phyloP scores from a whole-genome alignment of 2,888 invertebrate genomes.

The Abrostola triplasia region DNA sequence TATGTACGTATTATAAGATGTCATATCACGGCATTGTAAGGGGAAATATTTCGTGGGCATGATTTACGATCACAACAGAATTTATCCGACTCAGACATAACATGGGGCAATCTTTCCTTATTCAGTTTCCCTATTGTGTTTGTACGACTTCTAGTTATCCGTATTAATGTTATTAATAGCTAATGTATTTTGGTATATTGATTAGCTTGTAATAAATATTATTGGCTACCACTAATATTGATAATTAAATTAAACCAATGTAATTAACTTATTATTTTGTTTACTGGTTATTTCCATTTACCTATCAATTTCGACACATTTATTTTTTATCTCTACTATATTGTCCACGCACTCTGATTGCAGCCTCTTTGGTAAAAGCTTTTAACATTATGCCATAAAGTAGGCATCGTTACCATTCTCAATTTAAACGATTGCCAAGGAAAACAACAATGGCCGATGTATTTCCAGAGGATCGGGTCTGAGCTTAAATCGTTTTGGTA shows the following conservation, averaged over 20 bases:
- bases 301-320: no score
- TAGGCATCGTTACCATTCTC: conserved; percentile 49
- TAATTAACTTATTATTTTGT: not conserved
- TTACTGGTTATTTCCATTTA: no score
- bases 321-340: no score
- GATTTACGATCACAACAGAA: conserved; percentile 39
- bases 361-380: not conserved
- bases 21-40: not conserved
- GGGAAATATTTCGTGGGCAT: conserved; percentile 11
- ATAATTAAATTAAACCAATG: conserved; percentile 1
- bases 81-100: conserved; percentile 49
- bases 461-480: conserved; percentile 39
- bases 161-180: conserved; percentile 12
- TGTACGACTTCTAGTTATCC: conserved; percentile 30
- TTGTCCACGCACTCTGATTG: no score
- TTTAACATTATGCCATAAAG: conserved; percentile 35
- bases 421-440: conserved; percentile 49
- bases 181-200: conserved; percentile 18
- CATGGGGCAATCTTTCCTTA: conserved; percentile 42
- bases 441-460: conserved; percentile 49
- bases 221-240: not conserved
- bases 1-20: not conserved
- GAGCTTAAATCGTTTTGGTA: conserved; percentile 63
- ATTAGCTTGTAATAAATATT: not conserved
- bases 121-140: conserved; percentile 52